A percentile compares a stretch with the other conserved stretches of the same genome.
These are phyloP conservation scores for Eunapius fragilis DNA, from an alignment of 37 sponge, comb jelly and placozoan species.

Conservation along the genomic window DNA sequence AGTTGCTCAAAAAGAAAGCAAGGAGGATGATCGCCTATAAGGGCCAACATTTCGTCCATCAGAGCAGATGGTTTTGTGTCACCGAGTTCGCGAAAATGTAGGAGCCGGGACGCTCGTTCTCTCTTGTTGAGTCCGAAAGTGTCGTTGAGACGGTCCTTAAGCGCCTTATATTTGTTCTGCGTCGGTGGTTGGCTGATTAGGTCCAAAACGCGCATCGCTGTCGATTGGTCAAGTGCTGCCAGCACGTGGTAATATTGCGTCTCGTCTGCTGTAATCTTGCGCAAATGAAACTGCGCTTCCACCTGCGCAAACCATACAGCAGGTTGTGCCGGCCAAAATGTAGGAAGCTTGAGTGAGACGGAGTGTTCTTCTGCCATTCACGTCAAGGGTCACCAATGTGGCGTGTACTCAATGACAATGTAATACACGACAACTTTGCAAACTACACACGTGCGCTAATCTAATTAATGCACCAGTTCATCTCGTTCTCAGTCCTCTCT, in stretches of 20 bases:
- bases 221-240: neutral
- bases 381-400: no score
- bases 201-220: constrained; percentile 22
- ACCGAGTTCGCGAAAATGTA: constrained; percentile 1
- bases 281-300: no score
- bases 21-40: constrained; percentile 12
- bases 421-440: no score
- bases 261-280: constrained; percentile 11
- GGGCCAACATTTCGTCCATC: constrained; percentile 35
- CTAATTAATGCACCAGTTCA: no score
- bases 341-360: no score
- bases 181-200: constrained; percentile 23
- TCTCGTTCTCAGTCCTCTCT: no score
- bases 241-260: constrained; percentile 26
- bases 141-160: constrained; percentile 27
- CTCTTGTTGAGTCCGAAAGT: constrained; percentile 37
- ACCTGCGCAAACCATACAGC: no score
- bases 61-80: constrained; percentile 12
- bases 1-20: constrained; percentile 35
- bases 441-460: no score
- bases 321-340: no score
- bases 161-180: constrained; percentile 12
- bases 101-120: constrained; percentile 16
- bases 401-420: no score
- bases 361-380: no score